phyloP scores from a whole-genome alignment of 1,140 invertebrate species.

The Saccostrea echinata region DNA sequence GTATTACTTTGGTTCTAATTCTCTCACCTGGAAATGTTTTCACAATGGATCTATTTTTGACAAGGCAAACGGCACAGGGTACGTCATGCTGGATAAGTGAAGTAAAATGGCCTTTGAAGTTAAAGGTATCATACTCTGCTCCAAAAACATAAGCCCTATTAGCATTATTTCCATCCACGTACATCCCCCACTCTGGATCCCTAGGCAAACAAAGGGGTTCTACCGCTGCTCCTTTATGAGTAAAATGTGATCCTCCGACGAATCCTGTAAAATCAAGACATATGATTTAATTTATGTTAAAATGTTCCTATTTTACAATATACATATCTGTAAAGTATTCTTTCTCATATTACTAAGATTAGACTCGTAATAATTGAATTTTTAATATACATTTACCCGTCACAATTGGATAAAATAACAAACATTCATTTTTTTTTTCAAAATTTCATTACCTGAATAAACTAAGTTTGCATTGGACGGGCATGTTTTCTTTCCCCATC shows the following conservation, averaged over 20 bases:
- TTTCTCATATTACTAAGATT: too few species aligned
- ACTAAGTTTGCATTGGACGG: too few species aligned
- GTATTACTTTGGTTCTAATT: neutral
- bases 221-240: neutral
- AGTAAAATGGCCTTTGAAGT: neutral
- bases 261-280: neutral
- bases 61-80: conserved; percentile 2
- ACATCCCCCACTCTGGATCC: neutral
- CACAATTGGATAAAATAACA: too few species aligned
- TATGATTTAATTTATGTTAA: too few species aligned
- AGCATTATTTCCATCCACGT: too few species aligned
- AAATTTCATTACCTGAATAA: too few species aligned
- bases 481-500: too few species aligned
- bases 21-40: conserved; percentile 26
- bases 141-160: neutral
- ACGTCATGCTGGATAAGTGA: neutral
- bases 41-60: neutral
- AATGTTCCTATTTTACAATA: too few species aligned
- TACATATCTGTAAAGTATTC: too few species aligned
- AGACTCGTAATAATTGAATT: too few species aligned
- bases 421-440: too few species aligned
- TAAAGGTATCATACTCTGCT: neutral
- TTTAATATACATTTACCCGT: too few species aligned
- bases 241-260: neutral
- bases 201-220: neutral